These are phyloP conservation scores for Drosophila grimshawi DNA, from an alignment of 1,140 invertebrate genomes.

Conservation along the genomic window DNA sequence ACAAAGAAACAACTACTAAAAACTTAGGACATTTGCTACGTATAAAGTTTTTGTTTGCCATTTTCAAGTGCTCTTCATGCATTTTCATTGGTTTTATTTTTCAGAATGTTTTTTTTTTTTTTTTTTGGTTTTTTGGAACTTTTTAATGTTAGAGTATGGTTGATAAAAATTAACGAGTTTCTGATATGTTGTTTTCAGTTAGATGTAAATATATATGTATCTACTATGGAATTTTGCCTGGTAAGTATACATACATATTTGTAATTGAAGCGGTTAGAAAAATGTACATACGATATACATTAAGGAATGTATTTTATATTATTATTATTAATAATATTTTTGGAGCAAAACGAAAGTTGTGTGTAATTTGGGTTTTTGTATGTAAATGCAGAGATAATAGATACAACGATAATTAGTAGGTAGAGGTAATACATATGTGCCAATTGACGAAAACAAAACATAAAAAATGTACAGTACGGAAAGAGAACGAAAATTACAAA, in stretches of 20 bases:
- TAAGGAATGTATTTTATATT: conserved; percentile 36
- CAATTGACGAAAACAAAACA: conserved; percentile 74
- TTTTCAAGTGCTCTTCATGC: conserved; percentile 81
- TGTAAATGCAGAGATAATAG: conserved; percentile 70
- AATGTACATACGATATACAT: conserved; percentile 72
- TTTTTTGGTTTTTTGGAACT: conserved; percentile 44
- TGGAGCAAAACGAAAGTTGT: conserved; percentile 37
- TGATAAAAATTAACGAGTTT: conserved; percentile 50
- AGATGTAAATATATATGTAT: conserved; percentile 52
- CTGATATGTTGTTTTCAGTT: conserved; percentile 43
- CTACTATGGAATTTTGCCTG: conserved; percentile 62
- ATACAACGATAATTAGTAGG: conserved; percentile 75
- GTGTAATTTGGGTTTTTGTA: conserved; percentile 13
- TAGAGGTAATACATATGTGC: conserved; percentile 58
- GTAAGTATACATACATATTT: conserved; percentile 43
- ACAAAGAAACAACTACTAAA: conserved; percentile 72
- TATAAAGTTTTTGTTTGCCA: conserved; percentile 73
- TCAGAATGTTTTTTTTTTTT: conserved; percentile 32
- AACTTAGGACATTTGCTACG: conserved; percentile 74
- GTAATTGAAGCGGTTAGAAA: conserved; percentile 73
- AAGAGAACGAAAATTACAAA: conserved; percentile 73
- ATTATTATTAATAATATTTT: conserved; percentile 4
- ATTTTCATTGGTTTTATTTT: conserved; percentile 53
- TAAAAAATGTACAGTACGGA: conserved; percentile 69
- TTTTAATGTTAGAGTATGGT: conserved; percentile 51